phyloP scores from a whole-genome alignment of 2,797 vertebrate species.

The Numenius phaeopus region DNA sequence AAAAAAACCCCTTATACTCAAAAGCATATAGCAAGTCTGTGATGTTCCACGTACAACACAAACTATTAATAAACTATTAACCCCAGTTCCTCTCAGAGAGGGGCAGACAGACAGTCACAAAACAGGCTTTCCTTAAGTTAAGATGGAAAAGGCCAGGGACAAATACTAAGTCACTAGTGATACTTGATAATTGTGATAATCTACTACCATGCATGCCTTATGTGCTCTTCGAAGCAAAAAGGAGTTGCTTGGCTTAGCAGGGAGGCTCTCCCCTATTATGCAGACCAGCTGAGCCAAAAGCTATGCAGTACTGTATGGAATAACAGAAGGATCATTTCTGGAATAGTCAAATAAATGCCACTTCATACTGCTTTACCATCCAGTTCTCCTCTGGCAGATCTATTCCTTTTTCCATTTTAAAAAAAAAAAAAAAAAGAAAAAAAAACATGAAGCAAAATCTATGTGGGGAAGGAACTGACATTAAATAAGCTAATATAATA shows the following conservation, averaged over 20 bases:
- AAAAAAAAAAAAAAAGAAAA: background rate
- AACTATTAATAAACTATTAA: conserved; percentile 79
- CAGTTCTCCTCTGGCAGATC: background rate
- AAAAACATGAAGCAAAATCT: background rate
- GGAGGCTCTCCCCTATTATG: conserved; percentile 67
- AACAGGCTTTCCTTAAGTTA: conserved; percentile 66
- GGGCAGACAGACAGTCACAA: conserved; percentile 68
- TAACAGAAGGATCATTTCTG: conserved; percentile 66
- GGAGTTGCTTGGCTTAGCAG: conserved; percentile 73
- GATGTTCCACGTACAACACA: conserved; percentile 48
- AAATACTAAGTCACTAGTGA: conserved; percentile 77
- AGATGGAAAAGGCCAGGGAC: conserved; percentile 77
- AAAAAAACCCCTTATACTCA: background rate
- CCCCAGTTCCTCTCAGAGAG: conserved; percentile 11
- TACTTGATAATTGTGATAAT: conserved; percentile 80
- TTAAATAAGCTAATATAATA: conserved; percentile 30
- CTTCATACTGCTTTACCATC: background rate
- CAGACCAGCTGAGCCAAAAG: conserved; percentile 68
- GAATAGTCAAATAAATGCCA: conserved; percentile 58
- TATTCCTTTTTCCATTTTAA: background rate
- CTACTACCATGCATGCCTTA: conserved; percentile 71
- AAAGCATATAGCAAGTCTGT: conserved; percentile 19
- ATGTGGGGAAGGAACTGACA: background rate
- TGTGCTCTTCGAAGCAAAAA: conserved; percentile 69
- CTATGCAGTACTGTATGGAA: conserved; percentile 59